Conservation (phyloP, 2,888 invertebrate genomes). For the Mechanitis messenoides region DNA sequence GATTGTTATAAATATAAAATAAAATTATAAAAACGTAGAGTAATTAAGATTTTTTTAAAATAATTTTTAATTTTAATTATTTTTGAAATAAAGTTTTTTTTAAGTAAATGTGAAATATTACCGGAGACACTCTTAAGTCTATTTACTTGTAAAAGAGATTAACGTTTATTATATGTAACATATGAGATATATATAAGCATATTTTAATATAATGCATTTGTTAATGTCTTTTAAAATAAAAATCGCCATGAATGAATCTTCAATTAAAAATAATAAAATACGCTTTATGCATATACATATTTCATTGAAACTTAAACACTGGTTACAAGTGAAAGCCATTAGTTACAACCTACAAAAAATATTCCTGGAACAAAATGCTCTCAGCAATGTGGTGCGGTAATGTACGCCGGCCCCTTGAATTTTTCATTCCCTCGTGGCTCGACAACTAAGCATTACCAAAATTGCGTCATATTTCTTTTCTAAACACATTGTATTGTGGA, state of each 20-base stretch:
- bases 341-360: conserved; percentile 53
- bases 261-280: conserved; percentile 1
- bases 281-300: conserved; percentile 14
- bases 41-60: too few relatives aligned
- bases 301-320: conserved; percentile 33
- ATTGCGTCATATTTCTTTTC: conserved; percentile 76
- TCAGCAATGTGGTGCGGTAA: conserved; percentile 67
- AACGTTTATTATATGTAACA: too few relatives aligned
- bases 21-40: too few relatives aligned
- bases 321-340: conserved; percentile 41
- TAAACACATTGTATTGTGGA: conserved; percentile 55
- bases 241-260: too few relatives aligned
- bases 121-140: too few relatives aligned
- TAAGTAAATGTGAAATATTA: too few relatives aligned
- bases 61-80: too few relatives aligned
- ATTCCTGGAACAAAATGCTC: conserved; percentile 65
- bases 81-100: too few relatives aligned
- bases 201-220: too few relatives aligned
- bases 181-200: too few relatives aligned
- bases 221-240: too few relatives aligned
- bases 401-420: conserved; percentile 72
- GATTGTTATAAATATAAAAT: conserved; percentile 11
- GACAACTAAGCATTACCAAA: conserved; percentile 75
- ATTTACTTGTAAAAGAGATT: too few relatives aligned
- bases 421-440: conserved; percentile 75